A percentile compares a stretch with the other conserved stretches of the same genome.
Evolutionary conservation across 1,140 invertebrate genomes (phyloP).

Genomic region (Phymorhynchus buccinoides): DNA sequence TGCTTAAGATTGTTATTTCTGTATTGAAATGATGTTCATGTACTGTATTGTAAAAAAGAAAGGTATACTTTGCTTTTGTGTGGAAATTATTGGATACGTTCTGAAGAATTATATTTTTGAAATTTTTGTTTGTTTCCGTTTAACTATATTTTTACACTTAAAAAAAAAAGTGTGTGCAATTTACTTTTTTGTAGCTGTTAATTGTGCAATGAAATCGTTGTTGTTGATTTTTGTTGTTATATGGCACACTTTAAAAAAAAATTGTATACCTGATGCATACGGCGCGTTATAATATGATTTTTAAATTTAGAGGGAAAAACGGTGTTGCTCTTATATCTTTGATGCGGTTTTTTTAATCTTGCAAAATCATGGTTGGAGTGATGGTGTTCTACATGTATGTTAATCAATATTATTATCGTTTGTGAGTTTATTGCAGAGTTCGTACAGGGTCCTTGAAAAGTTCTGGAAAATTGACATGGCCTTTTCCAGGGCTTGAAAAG

Average conservation of each 20-base stretch:
- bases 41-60: too few relatives aligned
- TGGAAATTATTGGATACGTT: too few relatives aligned
- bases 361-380: too few relatives aligned
- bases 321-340: not conserved
- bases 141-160: not conserved
- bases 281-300: not conserved
- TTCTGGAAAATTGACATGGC: too few relatives aligned
- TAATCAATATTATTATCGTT: too few relatives aligned
- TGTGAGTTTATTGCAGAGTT: too few relatives aligned
- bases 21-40: too few relatives aligned
- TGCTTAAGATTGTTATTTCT: too few relatives aligned
- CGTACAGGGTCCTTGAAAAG: too few relatives aligned
- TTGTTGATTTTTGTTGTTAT: not conserved
- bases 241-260: too few relatives aligned
- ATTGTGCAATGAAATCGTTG: not conserved
- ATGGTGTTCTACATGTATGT: too few relatives aligned
- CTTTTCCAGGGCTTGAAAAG: too few relatives aligned
- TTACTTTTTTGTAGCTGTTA: not conserved
- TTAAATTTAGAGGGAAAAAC: not conserved
- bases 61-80: slow-evolving; percentile 7
- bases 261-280: not conserved
- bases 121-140: not conserved
- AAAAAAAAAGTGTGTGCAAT: not conserved
- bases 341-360: not conserved
- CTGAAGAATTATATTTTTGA: not conserved